Evolutionary conservation across 2,888 invertebrate species (phyloP).

Genomic region (Parascotia fuliginaria): DNA sequence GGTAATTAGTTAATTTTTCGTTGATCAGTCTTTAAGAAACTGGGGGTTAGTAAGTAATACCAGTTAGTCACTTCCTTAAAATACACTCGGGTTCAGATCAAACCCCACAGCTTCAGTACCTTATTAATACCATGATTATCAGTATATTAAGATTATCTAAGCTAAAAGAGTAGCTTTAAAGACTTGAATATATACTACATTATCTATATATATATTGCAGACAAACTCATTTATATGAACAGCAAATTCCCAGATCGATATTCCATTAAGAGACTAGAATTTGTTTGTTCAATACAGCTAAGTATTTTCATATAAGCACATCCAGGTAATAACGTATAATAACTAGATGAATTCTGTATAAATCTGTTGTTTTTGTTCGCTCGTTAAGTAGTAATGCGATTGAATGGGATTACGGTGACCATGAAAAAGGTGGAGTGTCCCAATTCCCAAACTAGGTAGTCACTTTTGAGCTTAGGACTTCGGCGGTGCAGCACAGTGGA

Average conservation of each 20-base stretch:
- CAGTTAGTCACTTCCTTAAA: too few species aligned
- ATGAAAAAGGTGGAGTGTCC: slow-evolving; percentile 4
- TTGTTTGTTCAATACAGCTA: slow-evolving; percentile 10
- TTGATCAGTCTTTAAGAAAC: too few species aligned
- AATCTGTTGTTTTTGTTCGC: slow-evolving; percentile 38
- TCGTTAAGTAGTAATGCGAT: slow-evolving; percentile 34
- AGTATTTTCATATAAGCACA: background rate
- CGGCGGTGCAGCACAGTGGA: too few species aligned
- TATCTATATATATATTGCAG: background rate
- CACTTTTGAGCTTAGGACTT: too few species aligned
- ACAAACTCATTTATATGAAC: background rate
- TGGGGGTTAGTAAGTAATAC: too few species aligned
- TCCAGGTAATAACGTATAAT: slow-evolving; percentile 10
- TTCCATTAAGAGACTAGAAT: slow-evolving; percentile 1
- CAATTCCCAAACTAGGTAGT: too few species aligned
- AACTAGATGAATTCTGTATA: slow-evolving; percentile 18
- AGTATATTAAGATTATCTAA: too few species aligned
- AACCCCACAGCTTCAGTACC: too few species aligned
- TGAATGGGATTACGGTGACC: slow-evolving; percentile 37
- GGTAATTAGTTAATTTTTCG: too few species aligned
- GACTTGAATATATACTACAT: background rate
- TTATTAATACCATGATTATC: too few species aligned
- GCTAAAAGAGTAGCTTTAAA: background rate
- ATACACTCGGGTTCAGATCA: too few species aligned
- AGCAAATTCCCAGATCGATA: background rate